Evolutionary conservation across 2,888 invertebrate genomes (phyloP), one percentile per base, ranked within the genome.

Genomic region (Rhorus exstirpatorius): DNA sequence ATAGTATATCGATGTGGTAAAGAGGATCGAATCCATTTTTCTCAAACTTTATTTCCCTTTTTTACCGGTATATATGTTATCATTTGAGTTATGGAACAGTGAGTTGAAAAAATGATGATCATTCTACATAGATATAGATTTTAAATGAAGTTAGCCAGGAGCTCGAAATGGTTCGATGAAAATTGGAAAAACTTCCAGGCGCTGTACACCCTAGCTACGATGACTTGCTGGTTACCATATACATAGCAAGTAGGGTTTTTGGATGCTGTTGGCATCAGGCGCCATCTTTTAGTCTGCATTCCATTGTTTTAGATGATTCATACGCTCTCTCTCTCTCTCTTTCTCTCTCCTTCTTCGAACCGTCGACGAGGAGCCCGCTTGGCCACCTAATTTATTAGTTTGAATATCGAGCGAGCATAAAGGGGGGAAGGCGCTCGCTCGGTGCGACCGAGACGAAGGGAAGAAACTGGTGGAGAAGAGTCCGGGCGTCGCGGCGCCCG

Each of bases 241-340:
- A 31, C 31, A 31, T 31, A 31, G 6, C 6, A 31, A 31, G 31
- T 14, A 44, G 6, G 53, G 24, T 14, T 46, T 65, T 58, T 35
- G 31, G 65, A 61, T 79, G 51, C 51, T 14, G 49, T 24, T 41
- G 65, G 58, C 85, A 61, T n/a, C 1, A 89, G 91, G 90, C 92
- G 90, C 92, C 92, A 90, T 91, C 89, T 91, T 71, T 71, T 89
- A 90, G 91, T 90, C 92, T 90, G 91, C 92, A 92, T 92, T 93
- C 92, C 92, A 93, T 93, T 93, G 92, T 93, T 92, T 92, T 91
- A 91, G 93, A 92, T 92, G 93, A 93, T 93, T 92, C 92, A 92
- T 92, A 92, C 89, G 88, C 87, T 88, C 89, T 84, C 75, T 71
- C 49, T 24, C 55, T 26, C 17, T 44, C 26, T 10, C 53, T 44